Evolutionary conservation across 2,113 vertebrate species (phyloP).

Genomic region (Brevimyrus niger): DNA sequence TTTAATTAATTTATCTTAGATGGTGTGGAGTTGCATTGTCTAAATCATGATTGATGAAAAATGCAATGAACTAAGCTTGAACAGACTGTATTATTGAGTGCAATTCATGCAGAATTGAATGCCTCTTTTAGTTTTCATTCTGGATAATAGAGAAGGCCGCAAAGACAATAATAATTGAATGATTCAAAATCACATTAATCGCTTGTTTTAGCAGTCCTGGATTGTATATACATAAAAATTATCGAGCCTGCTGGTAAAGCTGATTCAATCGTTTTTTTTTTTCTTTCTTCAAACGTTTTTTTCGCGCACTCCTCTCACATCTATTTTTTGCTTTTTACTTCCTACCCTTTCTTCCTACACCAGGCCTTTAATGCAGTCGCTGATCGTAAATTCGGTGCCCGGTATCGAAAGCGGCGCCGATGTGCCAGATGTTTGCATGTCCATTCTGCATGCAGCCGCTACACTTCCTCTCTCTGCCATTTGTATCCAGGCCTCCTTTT

Average conservation of each 20-base stretch:
- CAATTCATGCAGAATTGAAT: background rate
- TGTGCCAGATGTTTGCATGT: no score
- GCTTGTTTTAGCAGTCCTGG: background rate
- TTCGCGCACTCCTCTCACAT: background rate
- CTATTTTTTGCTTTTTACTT: background rate
- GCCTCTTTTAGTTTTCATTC: background rate
- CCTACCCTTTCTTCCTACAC: background rate
- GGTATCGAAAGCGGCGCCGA: background rate
- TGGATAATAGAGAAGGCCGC: background rate
- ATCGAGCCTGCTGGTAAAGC: background rate
- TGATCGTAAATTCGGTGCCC: background rate
- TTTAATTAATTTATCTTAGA: constrained; percentile 7
- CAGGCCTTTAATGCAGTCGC: background rate
- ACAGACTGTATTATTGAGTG: background rate
- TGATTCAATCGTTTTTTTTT: background rate
- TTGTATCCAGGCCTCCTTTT: background rate
- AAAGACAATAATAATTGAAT: background rate
- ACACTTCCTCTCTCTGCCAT: background rate
- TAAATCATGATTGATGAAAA: constrained; percentile 13
- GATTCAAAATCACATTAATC: constrained; percentile 3
- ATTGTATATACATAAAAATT: background rate
- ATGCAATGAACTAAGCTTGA: background rate
- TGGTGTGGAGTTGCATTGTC: background rate
- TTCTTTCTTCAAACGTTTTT: background rate
- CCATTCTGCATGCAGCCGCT: background rate